Evolutionary conservation across 2,888 invertebrate species (phyloP).

Genomic region (Mystacides longicornis): DNA sequence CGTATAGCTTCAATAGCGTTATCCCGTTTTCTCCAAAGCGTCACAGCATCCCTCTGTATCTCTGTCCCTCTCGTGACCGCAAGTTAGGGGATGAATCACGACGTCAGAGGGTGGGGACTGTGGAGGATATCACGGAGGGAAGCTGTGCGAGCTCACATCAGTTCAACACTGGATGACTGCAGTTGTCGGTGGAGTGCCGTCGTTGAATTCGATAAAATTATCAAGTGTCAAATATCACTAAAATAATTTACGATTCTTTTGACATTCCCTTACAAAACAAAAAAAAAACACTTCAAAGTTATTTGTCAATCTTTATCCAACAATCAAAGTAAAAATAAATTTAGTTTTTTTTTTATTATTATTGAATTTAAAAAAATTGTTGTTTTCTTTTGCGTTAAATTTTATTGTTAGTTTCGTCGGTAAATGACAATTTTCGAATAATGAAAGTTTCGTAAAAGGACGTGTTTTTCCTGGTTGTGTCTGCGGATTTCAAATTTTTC

Average conservation of each 20-base stretch:
- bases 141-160: conserved; percentile 31
- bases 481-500: conserved; percentile 24
- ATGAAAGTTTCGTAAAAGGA: too few species aligned
- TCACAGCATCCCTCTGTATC: conserved; percentile 10
- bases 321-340: background rate
- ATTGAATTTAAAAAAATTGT: background rate
- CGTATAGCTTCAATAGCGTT: conserved; percentile 39
- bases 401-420: background rate
- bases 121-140: conserved; percentile 41
- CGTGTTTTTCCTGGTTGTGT: background rate
- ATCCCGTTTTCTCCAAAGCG: conserved; percentile 33
- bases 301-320: background rate
- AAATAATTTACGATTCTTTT: too few species aligned
- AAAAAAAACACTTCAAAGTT: background rate
- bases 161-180: conserved; percentile 49
- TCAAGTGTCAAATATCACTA: too few species aligned
- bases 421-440: too few species aligned
- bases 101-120: conserved; percentile 44
- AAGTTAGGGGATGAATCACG: conserved; percentile 37
- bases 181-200: too few species aligned
- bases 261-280: too few species aligned
- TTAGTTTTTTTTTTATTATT: background rate
- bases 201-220: too few species aligned
- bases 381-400: background rate
- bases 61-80: conserved; percentile 31